These are phyloP conservation scores for Steinernema hermaphroditum DNA, from an alignment of 2,888 invertebrate genomes.

Conservation along the genomic window DNA sequence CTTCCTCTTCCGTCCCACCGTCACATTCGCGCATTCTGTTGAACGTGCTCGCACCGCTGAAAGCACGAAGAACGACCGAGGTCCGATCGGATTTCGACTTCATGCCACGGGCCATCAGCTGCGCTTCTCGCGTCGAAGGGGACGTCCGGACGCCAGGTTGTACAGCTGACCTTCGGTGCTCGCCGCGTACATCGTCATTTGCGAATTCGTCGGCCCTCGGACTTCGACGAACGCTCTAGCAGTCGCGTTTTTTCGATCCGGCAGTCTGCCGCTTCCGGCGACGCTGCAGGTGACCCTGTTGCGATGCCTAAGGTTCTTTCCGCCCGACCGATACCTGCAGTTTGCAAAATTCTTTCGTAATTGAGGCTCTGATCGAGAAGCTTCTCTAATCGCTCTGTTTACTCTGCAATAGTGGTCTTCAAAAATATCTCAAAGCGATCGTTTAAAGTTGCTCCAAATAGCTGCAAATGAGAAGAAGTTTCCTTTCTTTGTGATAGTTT, in stretches of 20 bases:
- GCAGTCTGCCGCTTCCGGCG: conserved; percentile 2
- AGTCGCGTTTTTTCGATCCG: conserved; percentile 6
- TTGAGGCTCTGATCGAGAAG: too few relatives aligned
- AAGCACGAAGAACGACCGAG: background rate
- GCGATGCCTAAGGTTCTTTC: background rate
- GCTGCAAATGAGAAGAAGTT: too few relatives aligned
- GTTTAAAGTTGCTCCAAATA: too few relatives aligned
- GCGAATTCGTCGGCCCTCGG: conserved; percentile 7
- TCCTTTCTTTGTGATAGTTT: too few relatives aligned
- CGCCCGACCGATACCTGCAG: background rate
- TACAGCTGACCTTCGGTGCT: conserved; percentile 20
- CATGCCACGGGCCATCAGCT: conserved; percentile 10
- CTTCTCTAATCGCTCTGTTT: too few relatives aligned
- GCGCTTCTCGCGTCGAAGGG: conserved; percentile 8
- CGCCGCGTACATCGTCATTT: background rate
- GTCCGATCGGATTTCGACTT: background rate
- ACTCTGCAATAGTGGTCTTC: too few relatives aligned
- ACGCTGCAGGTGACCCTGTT: conserved; percentile 1
- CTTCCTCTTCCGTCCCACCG: background rate
- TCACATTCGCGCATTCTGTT: too few relatives aligned
- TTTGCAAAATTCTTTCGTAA: background rate
- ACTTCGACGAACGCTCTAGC: background rate
- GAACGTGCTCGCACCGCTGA: too few relatives aligned
- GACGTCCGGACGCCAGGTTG: conserved; percentile 14
- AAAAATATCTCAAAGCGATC: too few relatives aligned